Conservation (phyloP, 2,888 invertebrate species). For the Lepidochrysops patricia region DNA sequence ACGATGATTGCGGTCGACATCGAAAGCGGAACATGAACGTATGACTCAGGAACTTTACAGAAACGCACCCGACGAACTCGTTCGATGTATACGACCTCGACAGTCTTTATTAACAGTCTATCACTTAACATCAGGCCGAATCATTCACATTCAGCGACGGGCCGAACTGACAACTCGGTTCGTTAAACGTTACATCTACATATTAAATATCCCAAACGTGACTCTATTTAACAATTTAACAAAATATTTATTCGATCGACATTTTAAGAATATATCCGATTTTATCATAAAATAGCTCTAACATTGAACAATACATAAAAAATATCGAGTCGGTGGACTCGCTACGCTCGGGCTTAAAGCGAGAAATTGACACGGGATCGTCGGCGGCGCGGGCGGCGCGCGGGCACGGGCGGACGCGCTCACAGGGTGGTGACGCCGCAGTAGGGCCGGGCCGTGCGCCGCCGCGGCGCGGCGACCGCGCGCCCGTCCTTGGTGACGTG, state of each 20-base stretch:
- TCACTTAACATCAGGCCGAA: conserved; percentile 48
- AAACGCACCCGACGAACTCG: conserved; percentile 52
- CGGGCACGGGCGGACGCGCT: conserved; percentile 24
- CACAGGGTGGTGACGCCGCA: conserved; percentile 26
- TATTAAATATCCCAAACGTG: conserved; percentile 53
- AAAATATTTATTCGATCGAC: conserved; percentile 53
- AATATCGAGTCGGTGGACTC: conserved; percentile 61
- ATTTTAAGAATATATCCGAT: conserved; percentile 69
- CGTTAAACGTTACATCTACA: conserved; percentile 64
- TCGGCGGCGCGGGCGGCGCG: conserved; percentile 35
- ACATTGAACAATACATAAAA: conserved; percentile 71
- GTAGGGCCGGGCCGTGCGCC: conserved; percentile 31
- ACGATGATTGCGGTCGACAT: conserved; percentile 63
- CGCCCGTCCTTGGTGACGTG: conserved; percentile 83
- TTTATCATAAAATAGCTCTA: conserved; percentile 70
- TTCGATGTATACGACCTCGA: conserved; percentile 65
- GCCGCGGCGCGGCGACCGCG: conserved; percentile 55
- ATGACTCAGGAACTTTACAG: conserved; percentile 39
- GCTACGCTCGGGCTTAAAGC: conserved; percentile 67
- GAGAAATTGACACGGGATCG: conserved; percentile 65
- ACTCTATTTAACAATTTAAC: conserved; percentile 62
- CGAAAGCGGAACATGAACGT: conserved; percentile 68
- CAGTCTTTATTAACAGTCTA: conserved; percentile 68
- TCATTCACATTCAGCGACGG: conserved; percentile 62
- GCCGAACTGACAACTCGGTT: conserved; percentile 55